Base-by-base conservation (phyloP, 2,888 invertebrate genomes). In the Orthonychiurus folsomi region DNA sequence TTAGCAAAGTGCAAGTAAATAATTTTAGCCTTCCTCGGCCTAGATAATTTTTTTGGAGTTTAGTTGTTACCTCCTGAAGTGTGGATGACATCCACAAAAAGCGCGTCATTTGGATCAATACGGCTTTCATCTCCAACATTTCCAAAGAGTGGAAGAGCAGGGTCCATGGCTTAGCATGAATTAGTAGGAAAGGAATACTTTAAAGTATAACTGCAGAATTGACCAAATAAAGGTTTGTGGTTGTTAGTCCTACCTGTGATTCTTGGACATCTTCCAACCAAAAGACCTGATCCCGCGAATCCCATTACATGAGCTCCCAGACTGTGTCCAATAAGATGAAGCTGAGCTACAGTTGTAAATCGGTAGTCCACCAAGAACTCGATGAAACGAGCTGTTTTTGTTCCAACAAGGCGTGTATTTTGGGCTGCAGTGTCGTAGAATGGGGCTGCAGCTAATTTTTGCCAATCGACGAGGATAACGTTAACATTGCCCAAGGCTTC, bases 61-160 rank as follows among this genome's bases (percentile, higher is more conserved):
- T n/a, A n/a, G n/a, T n/a, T n/a, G n/a, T n/a, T n/a, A 5, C 64
- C 65, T 21, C 62, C 60, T 2, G 63, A 58, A 1, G 65, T 58
- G 50, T 65, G 65, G 15, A 65, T 48, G 2, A 65, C 61, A 21
- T 65, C 63, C 1, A 65, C 63, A 27, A 63, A 63, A 26, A 53
- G 60, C 18, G 87, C 88, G 74, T 88, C 87, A 2, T 78, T 80
- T 28, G 77, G 77, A 68, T 86, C 86, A 56, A 88, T 77, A 58
- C 81, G 78, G 59, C 80, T 78, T 23, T 79, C 75, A 78, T 78
- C 54, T 72, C 74, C 21, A 68, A 63, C 77, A 25, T 71, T 70
- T 75, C 83, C 82, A 74, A 85, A 86, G 3, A 82, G 78, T 0
- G 86, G 86, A 23, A 82, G 75, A 0, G 88, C 88, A 0, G 88